Evolutionary conservation across 2,797 vertebrate genomes (phyloP), one percentile per base, ranked within the genome.

Genomic region (Semotilus atromaculatus): DNA sequence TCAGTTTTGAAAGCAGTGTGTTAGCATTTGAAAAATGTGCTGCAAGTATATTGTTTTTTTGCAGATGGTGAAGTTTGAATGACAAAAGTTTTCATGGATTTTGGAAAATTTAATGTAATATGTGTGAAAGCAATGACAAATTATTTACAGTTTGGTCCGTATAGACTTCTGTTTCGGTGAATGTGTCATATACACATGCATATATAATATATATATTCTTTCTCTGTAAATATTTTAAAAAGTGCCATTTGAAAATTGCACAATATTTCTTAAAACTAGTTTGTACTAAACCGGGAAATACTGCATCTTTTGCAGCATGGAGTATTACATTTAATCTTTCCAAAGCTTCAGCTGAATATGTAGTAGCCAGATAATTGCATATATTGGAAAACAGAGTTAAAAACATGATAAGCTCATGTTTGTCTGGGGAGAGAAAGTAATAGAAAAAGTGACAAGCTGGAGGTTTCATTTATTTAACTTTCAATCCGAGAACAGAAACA

Each of bases 391-490:
- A 75, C 60, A 70, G 81, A 86, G 68, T 83, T 85, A 36, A 72
- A 84, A 85, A 80, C 83, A 80, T 5, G 76, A 85, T 85, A 85
- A 73, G 76, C 67, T 73, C 53, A 73, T 86, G 80, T 83, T 80
- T 88, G 76, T 85, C 83, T 72, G 66, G 13, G 53, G 55, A 43
- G 68, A 31, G 43, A 70, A 85, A 80, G 83, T 71, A 81, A 84
- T 74, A 84, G 85, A 84, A 83, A 87, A 83, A 81, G 76, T 66
- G 66, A 81, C 38, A 81, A 79, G 67, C 81, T 16, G 55, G 70
- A 77, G 62, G 74, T 77, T 87, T 82, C 78, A 87, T 89, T 89
- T 89, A 88, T 86, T 87, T 88, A 87, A 80, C 75, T 83, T 79
- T 82, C 84, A 84, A 51, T 87, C 80, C 72, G 70, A 78, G 86